phyloP scores from a whole-genome alignment of 2,113 vertebrate species.

The Petrocephalus zakoni region DNA sequence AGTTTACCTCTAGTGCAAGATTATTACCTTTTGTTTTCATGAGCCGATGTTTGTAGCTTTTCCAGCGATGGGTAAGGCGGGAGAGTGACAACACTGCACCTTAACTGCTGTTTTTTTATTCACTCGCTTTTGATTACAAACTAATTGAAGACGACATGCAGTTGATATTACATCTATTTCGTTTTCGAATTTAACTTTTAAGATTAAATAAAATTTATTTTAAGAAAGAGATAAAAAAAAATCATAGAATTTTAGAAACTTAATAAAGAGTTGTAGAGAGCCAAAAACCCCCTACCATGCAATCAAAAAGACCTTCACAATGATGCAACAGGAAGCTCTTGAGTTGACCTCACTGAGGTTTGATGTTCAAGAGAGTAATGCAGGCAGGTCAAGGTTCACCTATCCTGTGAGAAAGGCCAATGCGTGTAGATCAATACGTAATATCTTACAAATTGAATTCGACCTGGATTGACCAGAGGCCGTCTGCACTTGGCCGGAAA shows the following conservation, averaged over 20 bases:
- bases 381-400: conserved; percentile 55
- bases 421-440: conserved; percentile 66
- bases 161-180: not conserved
- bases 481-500: conserved; percentile 50
- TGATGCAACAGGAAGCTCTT: not conserved
- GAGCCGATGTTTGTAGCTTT: not conserved
- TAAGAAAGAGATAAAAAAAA: not conserved
- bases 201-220: not conserved
- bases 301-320: not conserved
- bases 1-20: no score
- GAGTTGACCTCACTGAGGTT: conserved; percentile 1
- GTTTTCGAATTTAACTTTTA: not conserved
- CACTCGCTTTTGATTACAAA: not conserved
- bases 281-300: not conserved
- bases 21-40: no score
- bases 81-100: not conserved
- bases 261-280: not conserved
- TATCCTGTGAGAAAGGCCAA: conserved; percentile 41
- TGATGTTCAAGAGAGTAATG: conserved; percentile 50
- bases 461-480: conserved; percentile 68
- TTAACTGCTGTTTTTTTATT: not conserved
- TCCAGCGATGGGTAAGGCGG: not conserved
- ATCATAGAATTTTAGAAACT: not conserved
- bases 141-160: no score
- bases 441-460: conserved; percentile 78